These are phyloP conservation scores for Mungos mungo DNA, from an alignment of 2,113 vertebrate species.

Conservation along the genomic window DNA sequence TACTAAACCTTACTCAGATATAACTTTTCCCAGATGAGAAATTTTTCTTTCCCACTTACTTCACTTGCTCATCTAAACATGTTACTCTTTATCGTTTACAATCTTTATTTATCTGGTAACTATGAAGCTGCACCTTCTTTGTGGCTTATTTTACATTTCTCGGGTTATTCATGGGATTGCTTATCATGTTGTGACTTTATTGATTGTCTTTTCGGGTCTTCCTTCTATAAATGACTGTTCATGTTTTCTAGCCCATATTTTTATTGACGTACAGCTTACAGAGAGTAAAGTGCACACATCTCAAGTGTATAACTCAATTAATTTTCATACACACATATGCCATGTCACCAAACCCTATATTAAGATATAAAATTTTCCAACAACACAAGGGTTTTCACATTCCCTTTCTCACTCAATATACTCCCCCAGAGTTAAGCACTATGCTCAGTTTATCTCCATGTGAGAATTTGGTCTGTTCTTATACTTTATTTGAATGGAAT, in stretches of 20 bases:
- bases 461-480: neutral
- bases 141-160: neutral
- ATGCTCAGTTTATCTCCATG: neutral
- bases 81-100: neutral
- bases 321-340: neutral
- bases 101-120: too few relatives aligned
- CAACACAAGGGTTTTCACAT: neutral
- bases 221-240: neutral
- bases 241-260: neutral
- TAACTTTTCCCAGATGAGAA: too few relatives aligned
- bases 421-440: neutral
- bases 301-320: neutral
- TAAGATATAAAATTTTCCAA: neutral
- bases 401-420: neutral
- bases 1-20: neutral
- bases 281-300: neutral
- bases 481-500: neutral
- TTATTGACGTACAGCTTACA: neutral
- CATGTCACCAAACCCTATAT: neutral
- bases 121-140: neutral
- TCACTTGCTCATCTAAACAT: neutral
- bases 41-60: neutral
- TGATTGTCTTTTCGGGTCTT: neutral
- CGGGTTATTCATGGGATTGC: neutral
- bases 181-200: neutral